phyloP scores from a whole-genome alignment of 2,888 invertebrate species.

The Ceramica pisi region DNA sequence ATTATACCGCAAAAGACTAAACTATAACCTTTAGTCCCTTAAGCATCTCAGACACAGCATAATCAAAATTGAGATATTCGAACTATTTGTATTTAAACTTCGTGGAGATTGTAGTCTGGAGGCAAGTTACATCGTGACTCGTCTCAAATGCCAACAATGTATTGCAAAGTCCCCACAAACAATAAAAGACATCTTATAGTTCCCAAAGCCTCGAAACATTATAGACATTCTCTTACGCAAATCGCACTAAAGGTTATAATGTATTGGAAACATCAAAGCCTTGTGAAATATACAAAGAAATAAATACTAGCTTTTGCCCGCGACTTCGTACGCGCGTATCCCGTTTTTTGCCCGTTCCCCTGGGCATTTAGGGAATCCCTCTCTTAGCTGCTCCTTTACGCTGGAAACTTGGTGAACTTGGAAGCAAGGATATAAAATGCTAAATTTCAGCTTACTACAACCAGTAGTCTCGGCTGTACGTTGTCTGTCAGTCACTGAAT shows the following conservation, averaged over 20 bases:
- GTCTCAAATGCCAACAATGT: conserved; percentile 70
- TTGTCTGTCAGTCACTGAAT: too few relatives aligned
- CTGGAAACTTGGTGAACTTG: too few relatives aligned
- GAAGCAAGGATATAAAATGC: too few relatives aligned
- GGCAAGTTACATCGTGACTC: conserved; percentile 67
- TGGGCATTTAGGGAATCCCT: too few relatives aligned
- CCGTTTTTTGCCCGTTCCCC: too few relatives aligned
- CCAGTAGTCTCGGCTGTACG: too few relatives aligned
- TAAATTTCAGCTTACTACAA: too few relatives aligned
- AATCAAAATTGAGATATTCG: conserved; percentile 43
- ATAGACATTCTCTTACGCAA: conserved; percentile 60
- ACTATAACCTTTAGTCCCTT: neutral
- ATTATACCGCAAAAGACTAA: neutral
- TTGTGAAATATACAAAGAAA: conserved; percentile 20
- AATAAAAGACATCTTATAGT: conserved; percentile 52
- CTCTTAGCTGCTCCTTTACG: too few relatives aligned
- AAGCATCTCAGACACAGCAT: neutral
- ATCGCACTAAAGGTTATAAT: conserved; percentile 51
- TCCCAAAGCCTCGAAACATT: conserved; percentile 50
- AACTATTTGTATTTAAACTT: conserved; percentile 59
- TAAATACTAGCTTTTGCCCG: too few relatives aligned
- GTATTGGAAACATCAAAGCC: conserved; percentile 32
- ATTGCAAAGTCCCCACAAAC: conserved; percentile 47
- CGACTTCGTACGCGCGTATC: too few relatives aligned
- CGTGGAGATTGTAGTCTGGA: conserved; percentile 59